phyloP scores from a whole-genome alignment of 2,797 vertebrate species.

The Silurus lanzhouensis region DNA sequence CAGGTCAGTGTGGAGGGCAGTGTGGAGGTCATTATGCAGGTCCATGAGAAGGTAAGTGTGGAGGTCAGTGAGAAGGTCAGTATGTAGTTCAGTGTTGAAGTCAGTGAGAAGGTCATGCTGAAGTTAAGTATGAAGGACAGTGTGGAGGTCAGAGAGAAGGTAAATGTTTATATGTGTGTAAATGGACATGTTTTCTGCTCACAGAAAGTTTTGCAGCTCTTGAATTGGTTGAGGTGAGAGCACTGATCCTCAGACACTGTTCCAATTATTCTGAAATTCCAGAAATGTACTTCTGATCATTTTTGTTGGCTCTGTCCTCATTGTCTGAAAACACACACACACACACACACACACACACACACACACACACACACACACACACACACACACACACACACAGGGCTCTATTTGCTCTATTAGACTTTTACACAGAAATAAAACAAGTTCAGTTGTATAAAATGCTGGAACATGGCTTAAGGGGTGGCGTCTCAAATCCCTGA shows the following conservation, averaged over 20 bases:
- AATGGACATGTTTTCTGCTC: not conserved
- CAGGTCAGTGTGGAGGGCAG: no score
- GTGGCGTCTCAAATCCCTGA: conserved; percentile 27
- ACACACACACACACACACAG: conserved; percentile 16
- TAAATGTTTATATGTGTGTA: not conserved
- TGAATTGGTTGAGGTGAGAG: conserved; percentile 11
- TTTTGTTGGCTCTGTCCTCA: conserved; percentile 11
- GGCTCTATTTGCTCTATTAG: not conserved
- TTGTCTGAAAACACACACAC: not conserved
- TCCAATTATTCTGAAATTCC: conserved; percentile 24
- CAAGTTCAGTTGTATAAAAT: conserved; percentile 17
- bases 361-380: conserved; percentile 26
- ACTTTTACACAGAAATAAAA: conserved; percentile 26
- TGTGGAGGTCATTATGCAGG: no score
- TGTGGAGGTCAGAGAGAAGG: not conserved
- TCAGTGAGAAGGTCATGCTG: no score
- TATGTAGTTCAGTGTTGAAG: not conserved
- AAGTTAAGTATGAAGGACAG: no score
- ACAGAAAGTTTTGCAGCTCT: conserved; percentile 15
- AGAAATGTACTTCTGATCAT: conserved; percentile 27
- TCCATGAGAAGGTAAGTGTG: no score
- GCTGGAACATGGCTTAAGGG: conserved; percentile 27
- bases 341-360: not conserved
- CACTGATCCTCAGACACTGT: conserved; percentile 15
- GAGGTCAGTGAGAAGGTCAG: not conserved